A percentile compares a stretch with the other conserved stretches of the same genome.
phyloP scores from a whole-genome alignment of 2,797 vertebrate genomes.

The Gymnoscopelus microlampas region DNA sequence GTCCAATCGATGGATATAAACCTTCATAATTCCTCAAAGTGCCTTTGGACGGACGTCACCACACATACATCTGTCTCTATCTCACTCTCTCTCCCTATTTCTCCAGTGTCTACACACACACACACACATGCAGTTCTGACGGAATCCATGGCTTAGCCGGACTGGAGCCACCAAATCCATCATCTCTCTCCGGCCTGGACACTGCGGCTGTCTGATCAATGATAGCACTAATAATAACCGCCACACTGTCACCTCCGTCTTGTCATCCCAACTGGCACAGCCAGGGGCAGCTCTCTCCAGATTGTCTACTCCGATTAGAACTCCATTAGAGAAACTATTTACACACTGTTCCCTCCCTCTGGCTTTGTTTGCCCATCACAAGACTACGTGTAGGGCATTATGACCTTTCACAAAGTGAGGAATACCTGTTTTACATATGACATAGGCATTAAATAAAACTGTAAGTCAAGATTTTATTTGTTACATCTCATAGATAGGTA shows the following conservation, averaged over 20 bases:
- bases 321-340: constrained; percentile 83
- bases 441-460: constrained; percentile 56
- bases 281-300: constrained; percentile 77
- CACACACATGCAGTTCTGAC: constrained; percentile 37
- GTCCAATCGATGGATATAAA: no score
- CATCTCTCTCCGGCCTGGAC: constrained; percentile 71
- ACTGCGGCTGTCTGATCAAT: constrained; percentile 80
- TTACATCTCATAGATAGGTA: no score
- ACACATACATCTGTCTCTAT: no score
- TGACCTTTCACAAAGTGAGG: constrained; percentile 72
- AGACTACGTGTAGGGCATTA: constrained; percentile 63
- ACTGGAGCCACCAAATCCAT: constrained; percentile 74
- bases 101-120: constrained; percentile 30
- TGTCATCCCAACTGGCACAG: constrained; percentile 72
- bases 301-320: constrained; percentile 82
- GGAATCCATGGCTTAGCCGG: constrained; percentile 64
- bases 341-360: constrained; percentile 73
- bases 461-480: not conserved
- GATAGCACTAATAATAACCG: constrained; percentile 86
- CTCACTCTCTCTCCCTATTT: constrained; percentile 52
- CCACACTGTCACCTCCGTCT: constrained; percentile 79
- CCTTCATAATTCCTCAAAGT: no score
- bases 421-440: constrained; percentile 62
- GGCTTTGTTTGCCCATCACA: constrained; percentile 79
- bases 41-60: no score